Conservation (phyloP, 2,113 vertebrate species). For the Pagrus major region DNA sequence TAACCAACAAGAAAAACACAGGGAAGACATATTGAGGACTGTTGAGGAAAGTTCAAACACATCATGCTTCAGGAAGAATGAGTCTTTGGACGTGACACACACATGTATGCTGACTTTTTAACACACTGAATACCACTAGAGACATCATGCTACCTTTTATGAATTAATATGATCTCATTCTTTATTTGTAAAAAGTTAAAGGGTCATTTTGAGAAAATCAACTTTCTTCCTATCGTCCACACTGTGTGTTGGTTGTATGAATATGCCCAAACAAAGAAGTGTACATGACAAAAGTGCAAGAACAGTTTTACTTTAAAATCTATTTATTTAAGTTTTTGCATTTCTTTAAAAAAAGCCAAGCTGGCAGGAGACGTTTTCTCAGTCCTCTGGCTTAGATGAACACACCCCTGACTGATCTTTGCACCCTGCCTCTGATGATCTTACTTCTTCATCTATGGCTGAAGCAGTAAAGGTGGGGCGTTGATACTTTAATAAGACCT, state of each 20-base stretch:
- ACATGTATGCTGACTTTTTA: not conserved
- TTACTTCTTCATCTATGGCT: conserved; percentile 14
- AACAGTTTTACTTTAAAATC: conserved; percentile 6
- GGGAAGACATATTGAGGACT: conserved; percentile 53
- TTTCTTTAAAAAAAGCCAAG: not conserved
- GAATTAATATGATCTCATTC: not conserved
- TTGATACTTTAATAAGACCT: not conserved
- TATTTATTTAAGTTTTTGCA: conserved; percentile 1
- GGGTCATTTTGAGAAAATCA: not conserved
- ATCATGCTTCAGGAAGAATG: conserved; percentile 48
- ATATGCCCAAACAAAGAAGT: not conserved
- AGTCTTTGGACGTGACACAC: conserved; percentile 15
- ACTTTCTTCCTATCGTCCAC: not conserved
- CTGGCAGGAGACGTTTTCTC: conserved; percentile 14
- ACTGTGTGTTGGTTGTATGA: not conserved
- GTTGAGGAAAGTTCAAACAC: conserved; percentile 50
- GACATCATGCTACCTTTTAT: not conserved
- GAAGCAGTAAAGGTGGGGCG: not conserved
- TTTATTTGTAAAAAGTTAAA: not conserved
- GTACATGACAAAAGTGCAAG: not conserved
- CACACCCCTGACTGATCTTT: conserved; percentile 5
- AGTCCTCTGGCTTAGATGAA: conserved; percentile 7
- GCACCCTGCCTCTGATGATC: conserved; percentile 12
- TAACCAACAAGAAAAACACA: conserved; percentile 58
- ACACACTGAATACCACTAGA: not conserved